Conservation (phyloP, 2,797 vertebrate species). For the Xenentodon cancila region DNA sequence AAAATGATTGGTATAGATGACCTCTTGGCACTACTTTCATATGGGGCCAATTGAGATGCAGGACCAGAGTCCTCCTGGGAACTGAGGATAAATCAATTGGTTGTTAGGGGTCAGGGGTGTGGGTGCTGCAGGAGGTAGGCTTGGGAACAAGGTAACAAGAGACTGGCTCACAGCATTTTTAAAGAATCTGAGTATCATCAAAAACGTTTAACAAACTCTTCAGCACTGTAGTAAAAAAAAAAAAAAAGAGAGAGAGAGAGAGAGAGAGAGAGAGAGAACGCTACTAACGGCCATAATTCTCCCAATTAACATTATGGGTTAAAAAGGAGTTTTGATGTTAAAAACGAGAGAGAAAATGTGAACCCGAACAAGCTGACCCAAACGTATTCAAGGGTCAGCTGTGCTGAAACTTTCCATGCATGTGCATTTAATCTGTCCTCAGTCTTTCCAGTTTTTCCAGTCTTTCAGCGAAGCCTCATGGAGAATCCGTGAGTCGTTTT, state of each 20-base stretch:
- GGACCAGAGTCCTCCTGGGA: slow-evolving; percentile 76
- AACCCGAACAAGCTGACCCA: neutral
- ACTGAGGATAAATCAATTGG: slow-evolving; percentile 82
- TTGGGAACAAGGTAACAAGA: slow-evolving; percentile 74
- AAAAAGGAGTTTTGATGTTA: neutral
- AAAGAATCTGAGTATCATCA: slow-evolving; percentile 29
- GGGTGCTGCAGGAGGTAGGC: slow-evolving; percentile 62
- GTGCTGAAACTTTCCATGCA: neutral
- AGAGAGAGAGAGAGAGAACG: no score
- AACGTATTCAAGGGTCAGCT: neutral
- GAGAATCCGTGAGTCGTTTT: no score
- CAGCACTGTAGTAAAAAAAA: slow-evolving; percentile 6
- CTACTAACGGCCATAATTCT: slow-evolving; percentile 3
- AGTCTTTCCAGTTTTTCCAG: no score
- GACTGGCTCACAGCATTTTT: slow-evolving; percentile 49
- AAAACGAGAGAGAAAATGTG: slow-evolving; percentile 6
- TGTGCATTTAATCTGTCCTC: no score
- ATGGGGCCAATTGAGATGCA: slow-evolving; percentile 78
- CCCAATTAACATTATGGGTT: slow-evolving; percentile 22
- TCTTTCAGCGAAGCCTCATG: no score
- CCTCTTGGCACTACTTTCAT: slow-evolving; percentile 75
- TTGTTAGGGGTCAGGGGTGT: slow-evolving; percentile 70
- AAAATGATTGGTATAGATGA: slow-evolving; percentile 84
- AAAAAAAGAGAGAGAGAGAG: no score
- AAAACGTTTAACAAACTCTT: slow-evolving; percentile 23